Evolutionary conservation across 1,140 invertebrate species (phyloP), one percentile per base, ranked within the genome.

Genomic region (Zaprionus ornatus): DNA sequence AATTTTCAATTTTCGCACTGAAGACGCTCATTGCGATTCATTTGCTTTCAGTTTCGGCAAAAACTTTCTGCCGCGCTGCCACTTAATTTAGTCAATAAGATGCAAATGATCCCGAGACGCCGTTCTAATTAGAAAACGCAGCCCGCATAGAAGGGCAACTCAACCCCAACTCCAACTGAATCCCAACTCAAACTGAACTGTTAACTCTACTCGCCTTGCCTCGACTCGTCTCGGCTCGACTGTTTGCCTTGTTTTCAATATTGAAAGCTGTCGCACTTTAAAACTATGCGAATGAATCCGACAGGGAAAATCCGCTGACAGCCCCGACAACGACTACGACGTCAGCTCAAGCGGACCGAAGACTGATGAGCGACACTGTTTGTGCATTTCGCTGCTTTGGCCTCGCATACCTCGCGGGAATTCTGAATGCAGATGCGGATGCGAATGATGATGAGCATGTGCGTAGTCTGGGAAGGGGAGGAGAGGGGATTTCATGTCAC

Each of bases 11-110:
- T 73, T 84, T 60, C 70, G 29, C 69, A 48, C 37, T 45, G 74
- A 74, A 73, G 71, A 74, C 65, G 35, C 68, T 62, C 72, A 87
- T 74, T 82, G 79, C 63, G 63, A 56, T 83, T 77, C 54, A 50
- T 72, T 82, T 85, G 80, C 68, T 68, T 79, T 68, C 57, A 80
- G 62, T 83, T 82, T 63, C 29, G 40, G 29, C 61, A 21, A n/a
- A 35, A 79, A 87, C 77, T 80, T 74, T 61, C 1, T 63, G 62
- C 42, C 67, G 29, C 67, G 45, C 50, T 61, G 71, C 56, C 77
- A 84, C 80, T 81, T 88, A 88, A 87, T 87, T 87, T 87, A 87
- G 84, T 87, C 84, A 88, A 87, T 87, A 87, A 88, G 81, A 87
- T 87, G 84, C 84, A 87, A 87, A 87, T 87, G 84, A 83, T 80